phyloP scores from a whole-genome alignment of 2,888 invertebrate species.

The Diaprepes abbreviatus region DNA sequence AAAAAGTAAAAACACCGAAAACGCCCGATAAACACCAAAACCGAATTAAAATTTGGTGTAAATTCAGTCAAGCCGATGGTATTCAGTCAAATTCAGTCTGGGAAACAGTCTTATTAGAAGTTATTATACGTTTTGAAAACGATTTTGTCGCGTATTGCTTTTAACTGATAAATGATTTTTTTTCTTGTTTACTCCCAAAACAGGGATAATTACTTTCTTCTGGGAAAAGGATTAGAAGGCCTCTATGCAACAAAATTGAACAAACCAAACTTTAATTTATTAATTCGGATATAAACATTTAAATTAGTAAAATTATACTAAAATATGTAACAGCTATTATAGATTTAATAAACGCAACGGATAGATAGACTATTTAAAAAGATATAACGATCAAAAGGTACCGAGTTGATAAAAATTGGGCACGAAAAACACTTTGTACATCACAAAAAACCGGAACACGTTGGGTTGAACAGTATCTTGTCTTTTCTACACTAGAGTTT shows the following conservation, averaged over 20 bases:
- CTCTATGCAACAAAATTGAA: no score
- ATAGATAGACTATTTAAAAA: conserved; percentile 55
- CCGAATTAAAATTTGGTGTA: conserved; percentile 58
- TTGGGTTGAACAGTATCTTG: conserved; percentile 56
- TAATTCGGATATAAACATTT: conserved; percentile 21
- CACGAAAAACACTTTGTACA: conserved; percentile 58
- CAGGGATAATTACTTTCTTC: neutral
- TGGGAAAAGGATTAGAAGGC: neutral
- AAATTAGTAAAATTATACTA: conserved; percentile 34
- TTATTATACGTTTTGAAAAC: conserved; percentile 54
- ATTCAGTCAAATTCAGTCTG: conserved; percentile 65
- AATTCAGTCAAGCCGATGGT: conserved; percentile 61
- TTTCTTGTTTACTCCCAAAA: neutral
- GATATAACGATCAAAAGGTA: conserved; percentile 53
- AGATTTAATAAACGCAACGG: conserved; percentile 50
- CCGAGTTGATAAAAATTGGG: conserved; percentile 51
- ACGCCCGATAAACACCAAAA: conserved; percentile 52
- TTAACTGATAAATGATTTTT: conserved; percentile 2
- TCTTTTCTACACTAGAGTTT: conserved; percentile 52
- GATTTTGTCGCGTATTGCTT: conserved; percentile 60
- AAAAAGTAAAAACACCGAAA: conserved; percentile 51
- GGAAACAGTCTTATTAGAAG: conserved; percentile 63
- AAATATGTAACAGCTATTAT: conserved; percentile 28
- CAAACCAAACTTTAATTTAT: neutral
- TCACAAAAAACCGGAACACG: conserved; percentile 64